These are phyloP conservation scores for Hoplostethus mediterraneus DNA, from an alignment of 2,797 vertebrate genomes.

Conservation along the genomic window DNA sequence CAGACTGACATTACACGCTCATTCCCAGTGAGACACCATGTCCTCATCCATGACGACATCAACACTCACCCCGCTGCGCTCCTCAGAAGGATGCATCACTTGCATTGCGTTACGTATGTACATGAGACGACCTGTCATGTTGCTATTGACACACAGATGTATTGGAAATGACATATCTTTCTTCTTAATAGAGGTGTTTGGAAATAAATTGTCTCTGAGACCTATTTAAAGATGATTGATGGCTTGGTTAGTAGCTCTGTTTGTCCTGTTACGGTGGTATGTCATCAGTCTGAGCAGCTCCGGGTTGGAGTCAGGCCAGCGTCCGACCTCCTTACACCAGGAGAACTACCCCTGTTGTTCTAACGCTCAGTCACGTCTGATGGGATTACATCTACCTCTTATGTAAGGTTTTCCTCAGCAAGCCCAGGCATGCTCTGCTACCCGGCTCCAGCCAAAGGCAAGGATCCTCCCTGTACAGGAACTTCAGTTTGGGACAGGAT, in stretches of 20 bases:
- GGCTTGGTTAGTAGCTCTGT: background rate
- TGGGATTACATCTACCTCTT: constrained; percentile 57
- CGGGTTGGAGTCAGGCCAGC: constrained; percentile 12
- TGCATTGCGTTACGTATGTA: too few species aligned
- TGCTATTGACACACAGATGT: too few species aligned
- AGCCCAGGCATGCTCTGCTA: constrained; percentile 60
- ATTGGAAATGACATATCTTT: too few species aligned
- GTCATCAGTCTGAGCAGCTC: constrained; percentile 30
- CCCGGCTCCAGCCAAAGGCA: constrained; percentile 17
- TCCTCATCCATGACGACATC: background rate
- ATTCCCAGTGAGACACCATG: background rate
- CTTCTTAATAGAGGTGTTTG: too few species aligned
- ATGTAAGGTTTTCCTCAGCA: constrained; percentile 60
- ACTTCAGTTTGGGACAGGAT: constrained; percentile 47
- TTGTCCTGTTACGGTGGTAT: constrained; percentile 9
- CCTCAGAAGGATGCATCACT: background rate
- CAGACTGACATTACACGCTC: background rate
- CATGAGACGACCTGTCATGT: too few species aligned
- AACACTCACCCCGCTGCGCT: background rate
- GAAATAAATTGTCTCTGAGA: too few species aligned
- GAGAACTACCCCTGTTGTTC: constrained; percentile 41
- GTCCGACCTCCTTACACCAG: constrained; percentile 34
- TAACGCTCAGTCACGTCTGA: constrained; percentile 44
- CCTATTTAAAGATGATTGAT: constrained; percentile 4
- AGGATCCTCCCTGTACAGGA: constrained; percentile 20